Base-by-base conservation (phyloP, 2,888 invertebrate species). In the Agrenia bidenticulata region DNA sequence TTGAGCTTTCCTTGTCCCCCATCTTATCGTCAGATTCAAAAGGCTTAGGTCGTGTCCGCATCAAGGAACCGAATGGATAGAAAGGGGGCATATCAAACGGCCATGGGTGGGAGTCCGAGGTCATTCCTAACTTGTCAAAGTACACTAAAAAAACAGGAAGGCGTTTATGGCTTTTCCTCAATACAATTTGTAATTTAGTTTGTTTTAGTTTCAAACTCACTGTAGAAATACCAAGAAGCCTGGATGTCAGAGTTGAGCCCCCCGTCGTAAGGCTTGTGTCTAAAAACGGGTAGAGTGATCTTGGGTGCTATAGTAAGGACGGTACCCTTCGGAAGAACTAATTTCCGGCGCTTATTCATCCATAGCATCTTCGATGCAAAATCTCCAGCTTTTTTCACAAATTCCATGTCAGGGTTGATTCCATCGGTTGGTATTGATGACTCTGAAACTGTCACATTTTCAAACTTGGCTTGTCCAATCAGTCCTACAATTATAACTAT, bases 51-150 rank as follows among this genome's bases (percentile, higher is more conserved):
- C n/a, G 45, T 5, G 45, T 5, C 15, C 45, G 15, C 64, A 66
- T 68, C 0, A 70, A 26, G 19, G 63, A 45, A 9, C 69, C 70
- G 39, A 73, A 75, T 1, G 73, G 73, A 50, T 67, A 73, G 45
- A 75, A 73, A 13, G 72, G 70, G n/a, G 71, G 71, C 23, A 62
- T 41, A 24, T 62, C 61, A 37, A 66, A 64, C 5, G 75, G 73
- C 64, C 70, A 73, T 1, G 70, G 68, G 51, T 75, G 72, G 15
- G 64, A 55, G 13, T 67, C 70, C 17, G 66, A 57, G 1, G 75
- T 75, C 54, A 64, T 67, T 39, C 73, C 72, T 57, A 75, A n/a
- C 49, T 73, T 71, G 57, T 75, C 73, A 42, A 66, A 67, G 45
- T 64, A 63, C 61, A 73, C 75, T 75, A 37, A 23, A 66, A 60